Conservation (phyloP, 1,140 invertebrate genomes). For the Bombus sibiricus region DNA sequence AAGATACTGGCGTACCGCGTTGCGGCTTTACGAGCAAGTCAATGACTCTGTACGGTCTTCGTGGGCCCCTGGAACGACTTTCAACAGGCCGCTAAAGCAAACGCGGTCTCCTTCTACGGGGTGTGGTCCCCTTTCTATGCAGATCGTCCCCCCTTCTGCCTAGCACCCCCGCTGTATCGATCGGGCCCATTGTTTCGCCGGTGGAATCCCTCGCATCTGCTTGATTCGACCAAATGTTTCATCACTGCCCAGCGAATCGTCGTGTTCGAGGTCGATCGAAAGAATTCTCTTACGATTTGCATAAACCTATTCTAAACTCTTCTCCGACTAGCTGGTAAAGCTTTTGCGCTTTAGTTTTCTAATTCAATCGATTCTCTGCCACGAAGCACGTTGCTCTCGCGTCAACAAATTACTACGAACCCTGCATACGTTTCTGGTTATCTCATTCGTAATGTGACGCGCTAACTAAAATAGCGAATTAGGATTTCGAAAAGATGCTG, state of each 20-base stretch:
- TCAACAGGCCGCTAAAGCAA: constrained; percentile 41
- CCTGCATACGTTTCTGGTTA: too few relatives aligned
- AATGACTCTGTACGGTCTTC: constrained; percentile 66
- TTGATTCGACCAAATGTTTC: constrained; percentile 50
- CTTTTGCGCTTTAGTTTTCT: too few relatives aligned
- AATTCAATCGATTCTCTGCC: too few relatives aligned
- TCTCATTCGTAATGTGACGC: too few relatives aligned
- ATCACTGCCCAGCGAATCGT: neutral
- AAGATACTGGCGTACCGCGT: constrained; percentile 56
- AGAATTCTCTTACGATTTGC: too few relatives aligned
- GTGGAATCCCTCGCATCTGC: constrained; percentile 56
- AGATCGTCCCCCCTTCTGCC: constrained; percentile 55
- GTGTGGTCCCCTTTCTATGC: constrained; percentile 72
- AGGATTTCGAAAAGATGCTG: too few relatives aligned
- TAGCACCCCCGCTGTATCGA: constrained; percentile 51
- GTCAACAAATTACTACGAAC: too few relatives aligned
- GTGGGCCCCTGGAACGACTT: constrained; percentile 53
- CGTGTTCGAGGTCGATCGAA: too few relatives aligned
- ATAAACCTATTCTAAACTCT: too few relatives aligned
- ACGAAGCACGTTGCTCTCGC: too few relatives aligned
- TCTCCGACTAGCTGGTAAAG: too few relatives aligned
- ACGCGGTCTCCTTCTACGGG: constrained; percentile 62
- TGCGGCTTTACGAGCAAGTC: constrained; percentile 71
- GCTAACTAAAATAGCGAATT: too few relatives aligned
- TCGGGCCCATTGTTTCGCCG: constrained; percentile 59